Evolutionary conservation across 2,113 vertebrate species (phyloP).

Genomic region (Glaucidium brasilianum): DNA sequence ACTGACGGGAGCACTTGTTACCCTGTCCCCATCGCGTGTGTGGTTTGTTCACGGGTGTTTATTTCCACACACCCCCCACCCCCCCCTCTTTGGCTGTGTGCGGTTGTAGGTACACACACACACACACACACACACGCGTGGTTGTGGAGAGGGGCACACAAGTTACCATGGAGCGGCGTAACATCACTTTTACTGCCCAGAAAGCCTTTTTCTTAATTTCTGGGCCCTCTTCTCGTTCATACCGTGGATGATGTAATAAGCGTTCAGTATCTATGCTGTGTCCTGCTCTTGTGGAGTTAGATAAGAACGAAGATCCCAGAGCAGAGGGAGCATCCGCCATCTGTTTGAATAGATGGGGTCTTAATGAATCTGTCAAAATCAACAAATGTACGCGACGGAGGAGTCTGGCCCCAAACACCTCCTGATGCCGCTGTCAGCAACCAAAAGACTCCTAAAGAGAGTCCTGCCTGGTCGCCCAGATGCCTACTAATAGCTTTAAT

Average conservation of each 20-base stretch:
- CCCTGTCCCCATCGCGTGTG: not conserved
- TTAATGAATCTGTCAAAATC: not conserved
- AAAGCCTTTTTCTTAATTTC: not conserved
- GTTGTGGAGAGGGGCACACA: not conserved
- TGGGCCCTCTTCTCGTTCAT: not conserved
- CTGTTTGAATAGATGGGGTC: not conserved
- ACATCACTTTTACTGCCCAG: not conserved
- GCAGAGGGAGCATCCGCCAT: not conserved
- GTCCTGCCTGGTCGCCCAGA: not conserved
- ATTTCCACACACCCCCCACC: no score
- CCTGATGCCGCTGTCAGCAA: not conserved
- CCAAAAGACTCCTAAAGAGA: not conserved
- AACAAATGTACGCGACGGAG: not conserved
- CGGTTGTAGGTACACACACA: not conserved
- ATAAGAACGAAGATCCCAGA: not conserved
- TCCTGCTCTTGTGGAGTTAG: not conserved
- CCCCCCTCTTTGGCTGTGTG: not conserved
- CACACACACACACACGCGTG: not conserved
- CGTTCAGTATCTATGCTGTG: not conserved
- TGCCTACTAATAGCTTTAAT: not conserved
- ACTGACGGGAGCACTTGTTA: not conserved
- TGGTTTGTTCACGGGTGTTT: not conserved
- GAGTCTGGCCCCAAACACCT: not conserved
- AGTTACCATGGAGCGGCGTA: constrained; percentile 41
- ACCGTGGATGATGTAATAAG: constrained; percentile 6